Conservation (phyloP, 2,113 vertebrate species). For the Tamias sibiricus region DNA sequence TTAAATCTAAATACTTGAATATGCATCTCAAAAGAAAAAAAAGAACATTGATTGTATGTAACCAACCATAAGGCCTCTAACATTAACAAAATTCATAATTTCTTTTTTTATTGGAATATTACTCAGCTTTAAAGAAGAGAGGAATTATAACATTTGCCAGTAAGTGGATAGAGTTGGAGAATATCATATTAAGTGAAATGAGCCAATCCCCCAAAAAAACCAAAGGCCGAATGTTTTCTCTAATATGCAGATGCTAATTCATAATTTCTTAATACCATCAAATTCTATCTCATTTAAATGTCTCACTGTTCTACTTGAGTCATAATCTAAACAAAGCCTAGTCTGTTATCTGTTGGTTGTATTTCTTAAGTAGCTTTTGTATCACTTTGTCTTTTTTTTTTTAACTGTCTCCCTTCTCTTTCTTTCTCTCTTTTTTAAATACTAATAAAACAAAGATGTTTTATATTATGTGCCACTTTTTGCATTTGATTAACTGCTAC, state of each 20-base stretch:
- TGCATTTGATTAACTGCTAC: background rate
- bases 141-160: too few relatives aligned
- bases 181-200: too few relatives aligned
- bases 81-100: background rate
- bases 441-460: background rate
- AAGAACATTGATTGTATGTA: background rate
- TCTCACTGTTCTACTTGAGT: background rate
- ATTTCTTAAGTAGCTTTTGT: background rate
- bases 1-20: conserved; percentile 1
- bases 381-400: background rate
- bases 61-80: background rate
- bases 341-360: background rate
- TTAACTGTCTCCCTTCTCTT: background rate
- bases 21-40: background rate
- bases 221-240: too few relatives aligned
- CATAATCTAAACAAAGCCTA: background rate
- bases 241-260: background rate
- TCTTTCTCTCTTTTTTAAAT: background rate
- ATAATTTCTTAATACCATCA: background rate
- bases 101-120: background rate
- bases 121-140: too few relatives aligned
- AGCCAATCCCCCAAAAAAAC: too few relatives aligned
- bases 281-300: background rate
- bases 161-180: too few relatives aligned
- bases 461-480: background rate